A percentile compares a stretch with the other conserved stretches of the same genome.
These are phyloP conservation scores for Sandelia bainsii DNA, from an alignment of 2,797 vertebrate species.

Conservation along the genomic window DNA sequence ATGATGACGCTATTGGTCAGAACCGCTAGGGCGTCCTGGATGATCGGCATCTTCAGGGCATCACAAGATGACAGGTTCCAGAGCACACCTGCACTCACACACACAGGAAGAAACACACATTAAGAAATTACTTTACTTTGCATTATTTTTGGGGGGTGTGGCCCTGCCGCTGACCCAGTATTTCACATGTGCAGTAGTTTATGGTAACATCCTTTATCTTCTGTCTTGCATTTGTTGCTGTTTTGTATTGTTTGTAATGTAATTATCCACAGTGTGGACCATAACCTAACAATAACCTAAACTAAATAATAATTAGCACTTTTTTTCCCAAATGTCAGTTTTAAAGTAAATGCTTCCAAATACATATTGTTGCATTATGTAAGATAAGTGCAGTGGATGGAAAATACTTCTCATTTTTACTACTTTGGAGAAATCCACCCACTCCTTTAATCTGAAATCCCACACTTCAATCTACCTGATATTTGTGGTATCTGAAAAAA, in stretches of 20 bases:
- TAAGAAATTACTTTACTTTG: not conserved
- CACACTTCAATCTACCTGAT: constrained; percentile 19
- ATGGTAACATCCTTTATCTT: too few species aligned
- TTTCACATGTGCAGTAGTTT: too few species aligned
- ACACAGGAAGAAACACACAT: not conserved
- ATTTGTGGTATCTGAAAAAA: constrained; percentile 29
- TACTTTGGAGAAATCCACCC: constrained; percentile 11
- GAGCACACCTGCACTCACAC: constrained; percentile 88
- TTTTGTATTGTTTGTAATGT: too few species aligned
- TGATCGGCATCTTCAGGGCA: constrained; percentile 99
- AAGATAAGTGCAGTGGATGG: not conserved
- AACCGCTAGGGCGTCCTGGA: constrained; percentile 97
- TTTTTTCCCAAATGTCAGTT: too few species aligned
- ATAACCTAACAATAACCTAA: too few species aligned
- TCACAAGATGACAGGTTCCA: constrained; percentile 99
- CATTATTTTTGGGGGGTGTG: not conserved
- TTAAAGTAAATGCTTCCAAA: too few species aligned
- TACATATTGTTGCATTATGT: not conserved
- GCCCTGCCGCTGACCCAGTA: too few species aligned
- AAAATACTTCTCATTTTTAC: not conserved
- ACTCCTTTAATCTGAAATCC: constrained; percentile 27
- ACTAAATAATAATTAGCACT: too few species aligned
- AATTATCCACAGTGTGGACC: too few species aligned
- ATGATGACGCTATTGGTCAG: constrained; percentile 98
- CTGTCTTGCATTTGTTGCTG: too few species aligned